Percentiles rank a stretch among this genome's conserved stretches.
These are phyloP conservation scores for Emmelina monodactyla DNA, from an alignment of 2,888 invertebrate genomes.

Conservation along the genomic window DNA sequence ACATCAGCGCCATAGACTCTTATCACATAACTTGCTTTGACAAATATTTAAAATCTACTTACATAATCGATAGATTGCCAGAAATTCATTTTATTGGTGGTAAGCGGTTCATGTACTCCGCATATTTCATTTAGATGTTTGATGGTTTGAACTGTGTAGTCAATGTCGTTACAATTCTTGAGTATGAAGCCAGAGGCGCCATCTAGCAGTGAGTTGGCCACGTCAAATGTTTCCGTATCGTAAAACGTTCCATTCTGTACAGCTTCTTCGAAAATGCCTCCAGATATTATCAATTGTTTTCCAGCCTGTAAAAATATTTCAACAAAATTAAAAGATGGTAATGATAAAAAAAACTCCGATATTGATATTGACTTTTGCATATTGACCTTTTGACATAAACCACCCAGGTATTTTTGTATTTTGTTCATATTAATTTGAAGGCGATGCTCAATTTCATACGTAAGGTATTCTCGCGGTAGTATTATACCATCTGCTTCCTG, in stretches of 20 bases:
- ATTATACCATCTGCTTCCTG: constrained; percentile 41
- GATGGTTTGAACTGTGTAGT: constrained; percentile 22
- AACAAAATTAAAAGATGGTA: too few relatives aligned
- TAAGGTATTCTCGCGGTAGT: constrained; percentile 34
- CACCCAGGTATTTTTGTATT: constrained; percentile 39
- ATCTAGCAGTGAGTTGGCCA: constrained; percentile 34
- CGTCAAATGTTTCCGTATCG: constrained; percentile 29
- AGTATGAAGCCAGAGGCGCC: constrained; percentile 40
- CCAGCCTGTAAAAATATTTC: constrained; percentile 27
- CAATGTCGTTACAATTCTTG: constrained; percentile 20
- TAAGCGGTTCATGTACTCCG: constrained; percentile 29
- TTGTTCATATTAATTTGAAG: constrained; percentile 22
- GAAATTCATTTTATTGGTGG: neutral
- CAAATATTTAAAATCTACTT: too few relatives aligned
- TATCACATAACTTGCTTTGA: too few relatives aligned
- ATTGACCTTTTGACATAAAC: constrained; percentile 45
- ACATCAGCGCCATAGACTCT: too few relatives aligned
- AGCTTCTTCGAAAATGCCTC: constrained; percentile 27
- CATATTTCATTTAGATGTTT: constrained; percentile 30
- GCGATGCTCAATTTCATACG: constrained; percentile 28
- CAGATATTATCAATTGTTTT: constrained; percentile 39
- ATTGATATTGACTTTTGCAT: too few relatives aligned
- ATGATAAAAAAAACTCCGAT: too few relatives aligned
- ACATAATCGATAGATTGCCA: too few relatives aligned
- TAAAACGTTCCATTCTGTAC: constrained; percentile 20